These are phyloP conservation scores for Halcyon chelicuti DNA, from an alignment of 2,797 vertebrate species.

Conservation along the genomic window DNA sequence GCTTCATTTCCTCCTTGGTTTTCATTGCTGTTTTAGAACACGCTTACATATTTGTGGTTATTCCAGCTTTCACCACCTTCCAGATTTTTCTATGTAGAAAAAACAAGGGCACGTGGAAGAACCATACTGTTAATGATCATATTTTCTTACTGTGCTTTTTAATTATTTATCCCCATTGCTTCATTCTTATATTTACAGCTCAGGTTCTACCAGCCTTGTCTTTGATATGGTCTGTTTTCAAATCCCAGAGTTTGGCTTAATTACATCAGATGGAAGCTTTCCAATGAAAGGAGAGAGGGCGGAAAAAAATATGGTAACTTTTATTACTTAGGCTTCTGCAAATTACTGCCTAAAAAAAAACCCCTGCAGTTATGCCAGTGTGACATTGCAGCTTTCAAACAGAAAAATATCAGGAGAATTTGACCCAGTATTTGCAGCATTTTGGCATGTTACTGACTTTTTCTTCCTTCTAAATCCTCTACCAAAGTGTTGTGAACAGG, in stretches of 20 bases:
- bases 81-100: neutral
- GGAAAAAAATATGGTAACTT: neutral
- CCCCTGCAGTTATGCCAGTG: neutral
- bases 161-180: neutral
- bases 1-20: neutral
- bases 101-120: neutral
- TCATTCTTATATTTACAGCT: neutral
- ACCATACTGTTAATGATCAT: neutral
- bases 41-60: neutral
- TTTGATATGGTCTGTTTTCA: slow-evolving; percentile 8
- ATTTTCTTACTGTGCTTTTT: neutral
- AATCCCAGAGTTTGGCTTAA: neutral
- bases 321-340: neutral
- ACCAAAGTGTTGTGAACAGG: neutral
- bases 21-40: neutral
- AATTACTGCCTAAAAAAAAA: slow-evolving; percentile 10
- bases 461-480: neutral
- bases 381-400: neutral
- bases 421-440: neutral
- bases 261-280: neutral
- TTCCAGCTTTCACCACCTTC: neutral
- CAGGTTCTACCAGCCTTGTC: neutral
- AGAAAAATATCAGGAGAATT: neutral
- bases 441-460: neutral
- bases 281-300: neutral